Percentiles rank a stretch among this genome's conserved stretches.
Evolutionary conservation across 2,888 invertebrate genomes (phyloP).

Genomic region (Diabrotica balteata): DNA sequence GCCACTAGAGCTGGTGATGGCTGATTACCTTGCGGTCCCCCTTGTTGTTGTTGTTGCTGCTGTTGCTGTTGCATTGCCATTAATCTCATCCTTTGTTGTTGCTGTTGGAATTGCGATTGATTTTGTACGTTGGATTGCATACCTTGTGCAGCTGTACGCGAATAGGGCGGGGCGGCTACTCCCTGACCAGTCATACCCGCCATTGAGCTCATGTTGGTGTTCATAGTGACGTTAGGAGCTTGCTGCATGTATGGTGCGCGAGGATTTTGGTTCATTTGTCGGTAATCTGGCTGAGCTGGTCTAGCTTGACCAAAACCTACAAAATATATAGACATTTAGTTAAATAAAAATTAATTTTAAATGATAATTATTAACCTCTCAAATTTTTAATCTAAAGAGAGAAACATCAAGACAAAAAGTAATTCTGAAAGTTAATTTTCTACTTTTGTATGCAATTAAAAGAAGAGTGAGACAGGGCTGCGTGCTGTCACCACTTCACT

Average conservation of each 20-base stretch:
- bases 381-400: too few species aligned
- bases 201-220: conserved; percentile 80
- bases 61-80: conserved; percentile 74
- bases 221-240: conserved; percentile 88
- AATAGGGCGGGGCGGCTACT: conserved; percentile 82
- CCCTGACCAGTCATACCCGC: conserved; percentile 62
- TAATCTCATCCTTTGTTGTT: conserved; percentile 70
- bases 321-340: neutral
- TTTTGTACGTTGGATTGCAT: conserved; percentile 54
- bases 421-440: too few species aligned
- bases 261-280: conserved; percentile 56
- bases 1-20: conserved; percentile 71
- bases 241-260: conserved; percentile 73
- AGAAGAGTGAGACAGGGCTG: too few species aligned
- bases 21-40: conserved; percentile 62
- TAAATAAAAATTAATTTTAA: too few species aligned
- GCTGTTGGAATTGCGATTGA: conserved; percentile 68
- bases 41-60: conserved; percentile 56
- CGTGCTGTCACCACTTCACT: too few species aligned
- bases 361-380: too few species aligned
- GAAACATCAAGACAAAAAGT: too few species aligned
- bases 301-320: conserved; percentile 64
- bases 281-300: conserved; percentile 58
- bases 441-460: too few species aligned
- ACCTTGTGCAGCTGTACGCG: conserved; percentile 61